Percentiles rank a stretch among this genome's conserved stretches.
phyloP scores from a whole-genome alignment of 2,888 invertebrate species.

The Ametastegia equiseti region DNA sequence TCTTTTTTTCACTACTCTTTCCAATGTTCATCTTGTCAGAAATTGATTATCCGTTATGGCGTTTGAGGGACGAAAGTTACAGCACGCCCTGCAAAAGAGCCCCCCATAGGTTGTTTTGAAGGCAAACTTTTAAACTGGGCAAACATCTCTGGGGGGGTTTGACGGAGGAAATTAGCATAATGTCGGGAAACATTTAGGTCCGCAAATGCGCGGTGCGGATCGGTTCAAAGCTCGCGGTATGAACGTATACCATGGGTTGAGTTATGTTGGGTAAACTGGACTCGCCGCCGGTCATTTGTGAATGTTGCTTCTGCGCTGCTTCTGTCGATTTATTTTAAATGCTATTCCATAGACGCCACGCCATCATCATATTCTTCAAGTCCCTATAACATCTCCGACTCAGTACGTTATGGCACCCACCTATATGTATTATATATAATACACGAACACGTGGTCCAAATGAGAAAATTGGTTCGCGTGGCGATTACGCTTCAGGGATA shows the following conservation, averaged over 20 bases:
- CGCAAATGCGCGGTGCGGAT: slow-evolving; percentile 36
- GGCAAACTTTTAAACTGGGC: slow-evolving; percentile 57
- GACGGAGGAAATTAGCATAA: slow-evolving; percentile 66
- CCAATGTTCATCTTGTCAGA: neutral
- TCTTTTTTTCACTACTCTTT: neutral
- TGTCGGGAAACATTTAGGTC: slow-evolving; percentile 59
- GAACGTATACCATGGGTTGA: slow-evolving; percentile 43
- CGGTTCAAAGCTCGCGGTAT: slow-evolving; percentile 49
- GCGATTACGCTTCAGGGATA: slow-evolving; percentile 15
- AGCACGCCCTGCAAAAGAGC: neutral
- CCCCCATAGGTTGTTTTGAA: neutral
- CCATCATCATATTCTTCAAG: neutral
- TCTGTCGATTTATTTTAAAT: slow-evolving; percentile 43
- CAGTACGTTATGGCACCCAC: neutral
- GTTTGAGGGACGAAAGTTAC: neutral
- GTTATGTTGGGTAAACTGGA: slow-evolving; percentile 48
- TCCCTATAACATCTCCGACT: too few relatives aligned
- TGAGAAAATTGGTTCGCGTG: slow-evolving; percentile 39
- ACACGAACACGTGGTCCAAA: neutral
- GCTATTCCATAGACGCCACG: slow-evolving; percentile 34
- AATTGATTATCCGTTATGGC: neutral
- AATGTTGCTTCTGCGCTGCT: slow-evolving; percentile 46
- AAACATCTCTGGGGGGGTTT: slow-evolving; percentile 61
- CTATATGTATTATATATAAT: neutral
- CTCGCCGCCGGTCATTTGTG: slow-evolving; percentile 48